A percentile compares a stretch with the other conserved stretches of the same genome.
phyloP scores from a whole-genome alignment of 1,140 invertebrate species.

The Drosophila teissieri region DNA sequence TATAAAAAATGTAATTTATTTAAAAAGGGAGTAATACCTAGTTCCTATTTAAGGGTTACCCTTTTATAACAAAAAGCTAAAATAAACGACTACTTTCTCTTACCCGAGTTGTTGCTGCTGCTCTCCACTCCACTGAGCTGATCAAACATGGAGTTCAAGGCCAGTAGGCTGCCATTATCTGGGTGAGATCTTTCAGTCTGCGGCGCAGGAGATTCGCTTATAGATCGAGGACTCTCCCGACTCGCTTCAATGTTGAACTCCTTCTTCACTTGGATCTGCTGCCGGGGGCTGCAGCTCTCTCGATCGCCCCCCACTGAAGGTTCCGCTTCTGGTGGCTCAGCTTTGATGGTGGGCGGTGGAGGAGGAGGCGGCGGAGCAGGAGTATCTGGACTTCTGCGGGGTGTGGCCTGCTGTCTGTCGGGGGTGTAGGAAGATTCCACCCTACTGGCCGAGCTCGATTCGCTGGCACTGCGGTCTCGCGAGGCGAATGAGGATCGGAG shows the following conservation, averaged over 20 bases:
- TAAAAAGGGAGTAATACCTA: no score
- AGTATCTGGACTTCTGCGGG: slow-evolving; percentile 89
- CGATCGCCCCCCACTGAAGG: slow-evolving; percentile 2
- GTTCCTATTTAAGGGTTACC: no score
- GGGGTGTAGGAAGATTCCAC: slow-evolving; percentile 90
- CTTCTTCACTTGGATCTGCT: slow-evolving; percentile 78
- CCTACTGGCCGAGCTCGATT: slow-evolving; percentile 93
- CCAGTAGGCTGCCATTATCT: slow-evolving; percentile 90
- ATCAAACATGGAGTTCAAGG: slow-evolving; percentile 95
- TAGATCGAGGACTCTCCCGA: slow-evolving; percentile 85
- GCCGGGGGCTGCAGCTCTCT: slow-evolving; percentile 23
- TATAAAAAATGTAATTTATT: no score
- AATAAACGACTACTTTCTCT: not conserved
- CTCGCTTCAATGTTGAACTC: slow-evolving; percentile 74
- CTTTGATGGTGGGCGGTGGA: slow-evolving; percentile 56
- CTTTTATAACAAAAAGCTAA: no score
- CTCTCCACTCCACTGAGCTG: slow-evolving; percentile 84
- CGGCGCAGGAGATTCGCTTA: slow-evolving; percentile 88
- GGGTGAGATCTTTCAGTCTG: slow-evolving; percentile 66
- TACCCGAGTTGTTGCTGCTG: slow-evolving; percentile 69
- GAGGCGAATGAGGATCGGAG: slow-evolving; percentile 88
- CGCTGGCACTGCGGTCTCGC: slow-evolving; percentile 92
- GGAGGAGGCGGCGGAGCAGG: slow-evolving; percentile 36
- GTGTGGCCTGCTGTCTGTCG: slow-evolving; percentile 88
- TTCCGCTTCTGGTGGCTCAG: slow-evolving; percentile 66